Conservation (phyloP, 2,797 vertebrate genomes). For the Eutrigla gurnardus region DNA sequence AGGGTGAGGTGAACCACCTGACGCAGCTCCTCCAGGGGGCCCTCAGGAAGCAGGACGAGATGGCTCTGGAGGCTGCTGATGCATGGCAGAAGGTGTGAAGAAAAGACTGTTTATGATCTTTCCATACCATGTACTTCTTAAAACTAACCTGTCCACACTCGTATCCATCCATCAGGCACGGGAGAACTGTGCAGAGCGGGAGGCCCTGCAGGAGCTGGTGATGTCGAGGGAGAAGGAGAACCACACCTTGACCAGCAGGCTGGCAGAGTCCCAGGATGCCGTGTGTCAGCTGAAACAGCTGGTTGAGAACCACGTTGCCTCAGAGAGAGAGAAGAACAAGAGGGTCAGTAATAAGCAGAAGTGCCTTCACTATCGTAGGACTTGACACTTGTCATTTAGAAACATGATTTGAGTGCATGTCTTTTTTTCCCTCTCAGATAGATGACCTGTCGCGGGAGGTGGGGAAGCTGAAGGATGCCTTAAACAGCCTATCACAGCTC, state of each 20-base stretch:
- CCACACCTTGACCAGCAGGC: constrained; percentile 83
- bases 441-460: constrained; percentile 95
- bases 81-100: constrained; percentile 88
- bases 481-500: constrained; percentile 98
- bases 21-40: constrained; percentile 90
- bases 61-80: constrained; percentile 87
- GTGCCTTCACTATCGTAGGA: background rate
- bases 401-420: background rate
- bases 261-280: constrained; percentile 89
- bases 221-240: constrained; percentile 89
- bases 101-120: background rate
- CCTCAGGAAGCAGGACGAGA: constrained; percentile 90
- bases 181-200: constrained; percentile 86
- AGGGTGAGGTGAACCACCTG: constrained; percentile 86
- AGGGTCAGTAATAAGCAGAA: constrained; percentile 82
- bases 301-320: constrained; percentile 89
- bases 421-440: constrained; percentile 81
- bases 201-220: constrained; percentile 85
- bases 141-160: background rate
- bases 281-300: constrained; percentile 89
- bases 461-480: constrained; percentile 93
- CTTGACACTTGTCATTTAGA: background rate
- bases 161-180: constrained; percentile 77
- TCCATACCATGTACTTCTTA: background rate
- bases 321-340: constrained; percentile 96